Base-by-base conservation (phyloP, 1,140 invertebrate species). In the Penaeus chinensis region DNA sequence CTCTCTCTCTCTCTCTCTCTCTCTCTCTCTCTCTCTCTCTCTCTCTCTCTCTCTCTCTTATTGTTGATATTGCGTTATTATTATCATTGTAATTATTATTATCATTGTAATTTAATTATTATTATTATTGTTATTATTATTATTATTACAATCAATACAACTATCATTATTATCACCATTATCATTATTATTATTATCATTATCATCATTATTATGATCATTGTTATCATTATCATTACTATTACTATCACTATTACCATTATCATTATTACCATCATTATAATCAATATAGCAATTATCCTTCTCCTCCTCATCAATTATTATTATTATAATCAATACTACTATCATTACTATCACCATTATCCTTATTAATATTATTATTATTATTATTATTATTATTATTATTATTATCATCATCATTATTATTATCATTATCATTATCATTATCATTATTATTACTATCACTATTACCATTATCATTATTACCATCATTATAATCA, bases 291-390 rank as follows among this genome's bases (percentile, higher is more conserved):
- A 1, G 32, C 32, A 32, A 32, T 32, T 32, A 32, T 32, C 32
- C 63, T 65, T 65, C 63, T 65, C n/a, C 63, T 65, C n/a, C 63
- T 65, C n/a, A 65, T 65, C n/a, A 65, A 65, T 65, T 65, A 65
- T 65, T 65, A 65, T 65, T 65, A 65, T 65, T 65, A 65, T 65
- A 18, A 66, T 66, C n/a, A 66, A 2, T 66, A 66, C 3, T 3
- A 66, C 3, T 3, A 66, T 66, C n/a, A 66, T 66, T 3, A 66
- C 1, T 66, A 66, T 32, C 32, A 32, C 2, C 32, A 32, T 32
- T 32, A 32, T 2, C 2, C 32, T 32, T 32, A 32, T 32, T 32
- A 32, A 32, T 32, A 32, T 42, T 2, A 42, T 42, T 3, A 42
- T 8, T 8, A 42, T 42, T 8, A 42, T 8, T 42, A 42, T 42